phyloP scores from a whole-genome alignment of 2,113 vertebrate genomes.

The Hippocampus mohnikei region DNA sequence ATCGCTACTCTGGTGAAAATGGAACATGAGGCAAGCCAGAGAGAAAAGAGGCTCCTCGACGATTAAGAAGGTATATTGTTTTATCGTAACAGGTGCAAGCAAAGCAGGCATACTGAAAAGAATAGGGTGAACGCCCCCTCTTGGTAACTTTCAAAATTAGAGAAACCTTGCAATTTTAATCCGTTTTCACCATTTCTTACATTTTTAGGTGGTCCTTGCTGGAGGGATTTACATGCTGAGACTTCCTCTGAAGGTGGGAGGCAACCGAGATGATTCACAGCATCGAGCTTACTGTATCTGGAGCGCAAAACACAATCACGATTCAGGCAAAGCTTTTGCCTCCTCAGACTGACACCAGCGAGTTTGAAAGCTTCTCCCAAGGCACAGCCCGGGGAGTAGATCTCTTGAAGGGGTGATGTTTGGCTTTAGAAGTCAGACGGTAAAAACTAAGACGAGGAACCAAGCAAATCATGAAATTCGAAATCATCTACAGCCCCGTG shows the following conservation, averaged over 20 bases:
- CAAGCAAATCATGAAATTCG: constrained; percentile 35
- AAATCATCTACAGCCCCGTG: constrained; percentile 13
- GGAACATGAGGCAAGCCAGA: constrained; percentile 19
- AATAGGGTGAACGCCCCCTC: constrained; percentile 1
- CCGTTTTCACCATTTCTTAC: constrained; percentile 19
- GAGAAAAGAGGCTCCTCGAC: constrained; percentile 3
- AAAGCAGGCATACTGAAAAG: constrained; percentile 4
- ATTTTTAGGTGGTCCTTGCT: constrained; percentile 31
- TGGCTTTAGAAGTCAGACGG: constrained; percentile 19
- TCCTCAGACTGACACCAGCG: constrained; percentile 49
- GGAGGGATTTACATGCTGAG: constrained; percentile 10
- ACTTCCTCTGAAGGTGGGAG: constrained; percentile 28
- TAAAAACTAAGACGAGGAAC: constrained; percentile 44
- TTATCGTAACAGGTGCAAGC: constrained; percentile 23
- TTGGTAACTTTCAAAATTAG: constrained; percentile 5
- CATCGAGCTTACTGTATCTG: constrained; percentile 45
- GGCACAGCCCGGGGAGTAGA: constrained; percentile 39
- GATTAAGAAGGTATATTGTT: constrained; percentile 22
- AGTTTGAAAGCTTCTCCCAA: constrained; percentile 45
- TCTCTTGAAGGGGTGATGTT: constrained; percentile 44
- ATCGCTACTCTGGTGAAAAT: not conserved
- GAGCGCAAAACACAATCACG: constrained; percentile 51
- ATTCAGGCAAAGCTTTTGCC: constrained; percentile 50
- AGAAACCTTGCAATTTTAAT: constrained; percentile 4
- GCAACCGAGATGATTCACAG: constrained; percentile 55